Evolutionary conservation across 2,797 vertebrate genomes (phyloP), one percentile per base, ranked within the genome.

Genomic region (Eulemur rubriventer): DNA sequence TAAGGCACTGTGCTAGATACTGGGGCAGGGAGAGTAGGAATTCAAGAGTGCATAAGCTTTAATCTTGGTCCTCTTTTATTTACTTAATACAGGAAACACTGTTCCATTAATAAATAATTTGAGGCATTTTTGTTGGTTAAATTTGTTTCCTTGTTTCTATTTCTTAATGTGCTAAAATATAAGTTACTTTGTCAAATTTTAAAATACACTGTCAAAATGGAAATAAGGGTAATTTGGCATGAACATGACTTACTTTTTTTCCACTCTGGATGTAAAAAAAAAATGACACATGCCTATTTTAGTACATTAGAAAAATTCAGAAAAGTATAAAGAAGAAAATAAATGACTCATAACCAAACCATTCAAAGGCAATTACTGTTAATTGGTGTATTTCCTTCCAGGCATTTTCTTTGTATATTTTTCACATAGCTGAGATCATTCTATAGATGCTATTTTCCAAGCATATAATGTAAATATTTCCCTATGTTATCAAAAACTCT

Each of bases 281-380:
- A 33, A n/a, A 72, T 52, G 59, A 57, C 43, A 69, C 48, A 90
- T 88, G 43, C 50, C 96, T 97, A 91, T 84, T 97, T 96, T 92
- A 94, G 86, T 92, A 96, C 97, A 97, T 96, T 96, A 93, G 70
- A 93, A 96, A 98, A 95, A 84, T 85, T 96, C 76, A 93, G 86
- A 95, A 94, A 96, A 94, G 65, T 96, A 93, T 95, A 95, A 96
- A 97, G 93, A 96, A 97, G 82, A 96, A 97, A 97, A 95, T 93
- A 96, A 97, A 95, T 98, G 96, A 96, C 94, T 98, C 96, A 96
- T 96, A 97, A 91, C 91, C 59, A 89, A 84, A 94, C 65, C 83
- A 97, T 94, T 97, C 94, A 84, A 97, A 97, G 94, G 89, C 97
- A 97, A 97, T 97, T 96, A 97, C 86, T 89, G 82, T 94, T 97